Conservation (phyloP, 2,888 invertebrate genomes). For the Dione vanillae region DNA sequence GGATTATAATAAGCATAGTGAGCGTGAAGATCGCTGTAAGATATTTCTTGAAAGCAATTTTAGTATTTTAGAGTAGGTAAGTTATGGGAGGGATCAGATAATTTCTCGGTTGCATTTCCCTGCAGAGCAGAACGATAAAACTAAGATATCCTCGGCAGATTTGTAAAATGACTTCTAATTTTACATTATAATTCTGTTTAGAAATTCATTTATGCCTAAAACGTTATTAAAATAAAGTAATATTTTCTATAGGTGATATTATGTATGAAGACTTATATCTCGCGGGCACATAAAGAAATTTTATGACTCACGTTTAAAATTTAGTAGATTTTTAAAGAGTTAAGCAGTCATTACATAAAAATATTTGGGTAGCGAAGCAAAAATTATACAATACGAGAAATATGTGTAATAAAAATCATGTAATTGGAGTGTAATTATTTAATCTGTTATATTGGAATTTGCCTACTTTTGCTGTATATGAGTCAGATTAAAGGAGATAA, state of each 20-base stretch:
- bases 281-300: background rate
- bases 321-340: background rate
- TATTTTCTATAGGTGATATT: background rate
- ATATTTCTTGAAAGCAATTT: conserved; percentile 81
- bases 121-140: conserved; percentile 71
- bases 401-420: background rate
- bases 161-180: conserved; percentile 48
- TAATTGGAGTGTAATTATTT: conserved; percentile 9
- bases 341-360: background rate
- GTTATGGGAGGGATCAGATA: conserved; percentile 81
- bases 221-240: background rate
- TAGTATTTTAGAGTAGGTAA: conserved; percentile 80
- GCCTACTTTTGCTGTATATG: background rate
- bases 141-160: conserved; percentile 64
- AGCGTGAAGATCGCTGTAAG: conserved; percentile 80
- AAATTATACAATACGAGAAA: background rate
- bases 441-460: conserved; percentile 7
- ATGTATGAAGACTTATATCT: background rate
- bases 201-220: conserved; percentile 31
- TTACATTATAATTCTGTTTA: conserved; percentile 37
- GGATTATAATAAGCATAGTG: conserved; percentile 78
- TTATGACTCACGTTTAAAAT: background rate
- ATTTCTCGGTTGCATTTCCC: conserved; percentile 72
- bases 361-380: background rate
- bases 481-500: background rate